Base-by-base conservation (phyloP, 2,113 vertebrate genomes). In the Oryzias celebensis region DNA sequence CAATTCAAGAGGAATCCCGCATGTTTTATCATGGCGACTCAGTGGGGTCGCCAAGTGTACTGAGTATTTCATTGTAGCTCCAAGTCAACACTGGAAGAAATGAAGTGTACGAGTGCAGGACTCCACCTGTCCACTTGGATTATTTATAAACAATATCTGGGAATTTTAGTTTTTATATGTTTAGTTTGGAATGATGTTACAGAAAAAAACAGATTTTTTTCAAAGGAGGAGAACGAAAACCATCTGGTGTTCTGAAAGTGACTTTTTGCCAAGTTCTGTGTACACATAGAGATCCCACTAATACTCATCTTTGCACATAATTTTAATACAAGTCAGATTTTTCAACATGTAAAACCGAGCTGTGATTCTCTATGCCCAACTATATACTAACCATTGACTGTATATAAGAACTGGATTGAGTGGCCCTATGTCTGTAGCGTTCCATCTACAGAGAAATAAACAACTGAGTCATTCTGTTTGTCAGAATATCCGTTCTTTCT, bases 161-260 rank as follows among this genome's bases (percentile, higher is more conserved):
- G 54, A 72, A 67, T 41, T 72, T 24, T 72, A 60, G 69, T 69
- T 78, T 64, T 67, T 36, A 36, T 14, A 58, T 71, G 24, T 71
- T 63, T 53, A 62, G 77, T 78, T 64, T 66, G 65, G 72, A 78
- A 75, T 41, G 77, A 76, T 59, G 75, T 82, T 85, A 68, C 79
- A 63, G 45, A 51, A 42, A 28, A 20, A 85, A 83, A 58, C 59
- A 68, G 78, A 67, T 73, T 65, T 65, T 70, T 73, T 17, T 53
- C 54, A 61, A 73, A 60, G 72, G 87, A 74, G 78, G 68, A 53
- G 51, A 65, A 52, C 61, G 14, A 18, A 36, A 31, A 43, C 20
- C 46, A 44, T 56, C 61, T 68, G 58, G 62, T 83, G 22, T 53
- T 67, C 62, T 60, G 52, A 77, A 80, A 80, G 67, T 68, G 68